These are phyloP conservation scores for Eupristina koningsbergeri DNA, from an alignment of 1,140 invertebrate genomes.

Conservation along the genomic window DNA sequence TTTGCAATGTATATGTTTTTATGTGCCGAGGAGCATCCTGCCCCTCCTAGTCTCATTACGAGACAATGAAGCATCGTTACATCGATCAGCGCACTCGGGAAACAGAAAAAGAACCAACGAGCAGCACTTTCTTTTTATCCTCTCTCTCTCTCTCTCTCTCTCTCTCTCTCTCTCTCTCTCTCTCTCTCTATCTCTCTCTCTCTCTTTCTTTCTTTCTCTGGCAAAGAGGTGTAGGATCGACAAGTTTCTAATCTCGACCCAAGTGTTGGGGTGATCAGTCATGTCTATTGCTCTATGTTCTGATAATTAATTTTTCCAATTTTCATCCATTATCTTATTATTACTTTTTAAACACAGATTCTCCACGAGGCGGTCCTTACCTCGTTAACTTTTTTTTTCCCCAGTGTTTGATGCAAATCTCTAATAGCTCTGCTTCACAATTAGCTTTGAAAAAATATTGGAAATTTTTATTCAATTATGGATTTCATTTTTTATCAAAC, in stretches of 20 bases:
- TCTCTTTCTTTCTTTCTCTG: too few relatives aligned
- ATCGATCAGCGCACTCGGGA: slow-evolving; percentile 57
- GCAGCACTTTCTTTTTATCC: not conserved
- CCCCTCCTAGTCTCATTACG: slow-evolving; percentile 69
- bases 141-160: too few relatives aligned
- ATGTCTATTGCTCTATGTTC: not conserved
- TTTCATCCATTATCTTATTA: not conserved
- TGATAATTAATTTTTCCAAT: too few relatives aligned
- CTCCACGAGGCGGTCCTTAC: not conserved
- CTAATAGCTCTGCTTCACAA: too few relatives aligned
- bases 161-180: too few relatives aligned
- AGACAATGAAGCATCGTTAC: slow-evolving; percentile 68
- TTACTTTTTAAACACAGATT: not conserved
- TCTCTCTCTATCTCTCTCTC: too few relatives aligned
- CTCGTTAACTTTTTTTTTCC: too few relatives aligned
- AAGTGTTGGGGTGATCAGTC: not conserved
- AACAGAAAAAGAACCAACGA: slow-evolving; percentile 51
- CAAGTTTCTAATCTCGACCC: too few relatives aligned
- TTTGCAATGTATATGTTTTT: not conserved
- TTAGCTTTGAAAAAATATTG: too few relatives aligned
- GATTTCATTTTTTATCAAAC: too few relatives aligned
- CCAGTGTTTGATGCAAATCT: not conserved
- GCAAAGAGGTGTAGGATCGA: too few relatives aligned
- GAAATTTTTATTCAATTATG: too few relatives aligned
- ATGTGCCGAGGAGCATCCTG: slow-evolving; percentile 62